phyloP scores from a whole-genome alignment of 1,140 invertebrate genomes.

The Hormaphis cornu region DNA sequence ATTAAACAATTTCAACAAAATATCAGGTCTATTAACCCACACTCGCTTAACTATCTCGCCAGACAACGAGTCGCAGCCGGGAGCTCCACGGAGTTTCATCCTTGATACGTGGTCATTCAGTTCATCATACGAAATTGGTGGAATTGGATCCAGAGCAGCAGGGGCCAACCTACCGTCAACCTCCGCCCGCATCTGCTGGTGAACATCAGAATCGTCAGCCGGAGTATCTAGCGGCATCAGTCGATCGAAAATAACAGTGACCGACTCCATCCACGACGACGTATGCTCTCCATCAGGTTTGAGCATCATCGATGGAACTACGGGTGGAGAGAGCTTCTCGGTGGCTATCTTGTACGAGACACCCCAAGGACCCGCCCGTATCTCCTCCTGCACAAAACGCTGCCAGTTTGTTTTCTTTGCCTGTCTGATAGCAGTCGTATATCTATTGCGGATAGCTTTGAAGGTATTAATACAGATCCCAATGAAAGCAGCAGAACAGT shows the following conservation, averaged over 20 bases:
- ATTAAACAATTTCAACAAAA: slow-evolving; percentile 18
- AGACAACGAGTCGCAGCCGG: background rate
- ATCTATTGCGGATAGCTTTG: background rate
- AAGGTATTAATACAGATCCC: background rate
- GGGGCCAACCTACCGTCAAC: background rate
- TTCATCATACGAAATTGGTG: background rate
- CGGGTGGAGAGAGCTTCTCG: too few species aligned
- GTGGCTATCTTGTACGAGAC: background rate
- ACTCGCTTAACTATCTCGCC: background rate
- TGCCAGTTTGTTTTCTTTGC: background rate
- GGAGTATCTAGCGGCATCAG: too few species aligned
- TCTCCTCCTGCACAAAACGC: background rate
- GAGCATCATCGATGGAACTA: too few species aligned
- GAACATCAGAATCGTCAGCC: too few species aligned
- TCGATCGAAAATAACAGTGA: too few species aligned
- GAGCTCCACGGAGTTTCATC: background rate
- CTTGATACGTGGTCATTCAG: background rate
- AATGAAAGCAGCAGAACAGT: too few species aligned
- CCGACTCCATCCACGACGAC: too few species aligned
- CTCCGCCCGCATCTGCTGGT: too few species aligned
- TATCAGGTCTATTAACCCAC: background rate
- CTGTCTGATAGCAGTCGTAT: background rate
- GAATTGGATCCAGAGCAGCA: background rate
- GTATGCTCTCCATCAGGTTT: too few species aligned
- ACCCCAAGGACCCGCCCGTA: background rate